A percentile compares a stretch with the other conserved stretches of the same genome.
Conservation (phyloP, 2,797 vertebrate genomes). For the Lepilemur septentrionalis region DNA sequence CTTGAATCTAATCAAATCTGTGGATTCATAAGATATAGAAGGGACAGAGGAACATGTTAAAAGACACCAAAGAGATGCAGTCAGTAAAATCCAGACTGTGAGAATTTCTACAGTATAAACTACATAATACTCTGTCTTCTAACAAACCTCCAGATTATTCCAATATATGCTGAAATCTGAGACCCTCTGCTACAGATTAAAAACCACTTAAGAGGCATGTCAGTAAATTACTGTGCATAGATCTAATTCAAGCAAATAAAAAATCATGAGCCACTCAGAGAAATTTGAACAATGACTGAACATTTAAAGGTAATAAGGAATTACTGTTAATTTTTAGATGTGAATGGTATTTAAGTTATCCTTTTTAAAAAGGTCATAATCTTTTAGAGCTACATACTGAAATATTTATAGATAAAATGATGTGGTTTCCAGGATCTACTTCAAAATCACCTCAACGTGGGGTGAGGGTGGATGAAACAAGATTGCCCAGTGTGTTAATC, state of each 20-base stretch:
- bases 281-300: background rate
- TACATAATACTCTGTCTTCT: background rate
- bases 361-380: slow-evolving; percentile 65
- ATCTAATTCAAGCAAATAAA: background rate
- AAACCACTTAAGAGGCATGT: background rate
- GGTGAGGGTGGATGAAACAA: background rate
- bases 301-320: background rate
- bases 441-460: background rate
- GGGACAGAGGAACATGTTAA: background rate
- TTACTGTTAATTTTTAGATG: background rate
- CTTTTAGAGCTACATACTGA: background rate
- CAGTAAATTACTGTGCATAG: background rate
- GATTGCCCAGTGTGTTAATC: background rate
- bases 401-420: background rate
- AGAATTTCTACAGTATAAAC: background rate
- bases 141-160: background rate
- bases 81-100: background rate
- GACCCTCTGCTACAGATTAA: background rate
- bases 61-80: background rate
- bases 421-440: background rate
- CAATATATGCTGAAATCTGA: background rate
- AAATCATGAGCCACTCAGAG: background rate
- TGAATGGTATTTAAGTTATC: background rate
- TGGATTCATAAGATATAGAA: background rate
- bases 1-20: background rate